Evolutionary conservation across 2,113 vertebrate genomes (phyloP), one percentile per base, ranked within the genome.

Genomic region (Gobiocypris rarus): DNA sequence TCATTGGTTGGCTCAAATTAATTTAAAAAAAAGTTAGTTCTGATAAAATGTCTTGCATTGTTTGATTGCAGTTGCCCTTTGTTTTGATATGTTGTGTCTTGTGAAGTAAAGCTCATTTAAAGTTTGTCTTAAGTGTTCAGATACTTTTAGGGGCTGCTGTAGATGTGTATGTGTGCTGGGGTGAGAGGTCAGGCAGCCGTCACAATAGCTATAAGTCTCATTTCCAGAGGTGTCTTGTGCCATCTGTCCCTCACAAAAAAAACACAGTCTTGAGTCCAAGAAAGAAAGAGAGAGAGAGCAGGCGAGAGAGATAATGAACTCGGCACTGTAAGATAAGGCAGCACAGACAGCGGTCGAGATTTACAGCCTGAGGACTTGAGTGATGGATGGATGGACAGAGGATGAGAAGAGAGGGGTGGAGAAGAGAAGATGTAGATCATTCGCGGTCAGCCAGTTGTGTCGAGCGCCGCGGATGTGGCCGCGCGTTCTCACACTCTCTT

Each of bases 261-360:
- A 50, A 15, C n/a, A 26, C 52, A 24, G 6, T 31, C 11, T n/a
- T 41, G 67, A 54, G 74, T 54, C 45, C 74, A 76, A 56, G 10
- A 76, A 58, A 58, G 14, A 2, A 3, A 28, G 11, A 67, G 19
- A 45, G 70, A 79, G 86, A 85, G 83, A 24, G 83, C n/a, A n/a
- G n/a, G 61, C 26, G 70, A 88, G 75, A 84, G 41, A 90, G 77
- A 45, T 75, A 84, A 78, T 85, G 88, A 70, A 15, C 87, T 85
- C 63, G 76, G 34, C 77, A 38, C 70, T 86, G 54, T 88, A 81
- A 85, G 82, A 86, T 83, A 83, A 83, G 71, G 50, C 54, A 45
- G 71, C 54, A 83, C 65, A 70, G 63, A 78, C 43, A 86, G 75
- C 56, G 41, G 31, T 58, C 26, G 58, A 87, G 77, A 84, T 76